Base-by-base conservation (phyloP, 2,113 vertebrate genomes). In the Serilophus lunatus region DNA sequence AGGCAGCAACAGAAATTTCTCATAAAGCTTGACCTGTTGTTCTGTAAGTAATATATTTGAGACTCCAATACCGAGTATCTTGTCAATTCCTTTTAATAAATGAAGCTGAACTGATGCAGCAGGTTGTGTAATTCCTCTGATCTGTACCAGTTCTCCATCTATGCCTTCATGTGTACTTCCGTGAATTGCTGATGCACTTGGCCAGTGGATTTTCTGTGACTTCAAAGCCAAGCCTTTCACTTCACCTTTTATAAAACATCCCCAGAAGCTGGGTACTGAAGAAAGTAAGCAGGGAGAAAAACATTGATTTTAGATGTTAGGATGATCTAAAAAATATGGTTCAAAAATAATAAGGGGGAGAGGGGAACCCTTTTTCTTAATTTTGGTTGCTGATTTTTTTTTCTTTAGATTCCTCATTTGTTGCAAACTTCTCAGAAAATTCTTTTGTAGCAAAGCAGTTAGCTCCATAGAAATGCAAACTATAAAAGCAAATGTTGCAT, bases 201-300 rank as follows among this genome's bases (percentile, higher is more conserved):
- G 95, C 82, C 85, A 93, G 45, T 47, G 61, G 85, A 82, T 95
- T 96, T 88, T 91, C 96, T 56, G 64, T 35, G 71, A 97, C 94
- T 97, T 98, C 96, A 96, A 97, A 98, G 97, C 72, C 82, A 88
- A 94, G 83, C 68, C 79, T 96, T 90, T 92, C 28, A 17, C 82
- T 97, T 96, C 95, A 75, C 94, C 72, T 83, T 82, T 63, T 93
- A 83, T 89, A 95, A 97, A 95, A 93, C 64, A 92, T 94, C 51
- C 28, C 84, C 28, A 64, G 92, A 95, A 96, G 66, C 88, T 90
- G 77, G 47, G 61, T 92, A 51, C 60, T 70, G 87, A 88, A 91
- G 75, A 94, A 96, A 96, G 93, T 96, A 96, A 94, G 20, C 51
- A 78, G 57, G 56, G 36, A 88, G 44, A 75, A 93, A 95, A 93